A percentile compares a stretch with the other conserved stretches of the same genome.
Conservation (phyloP, 37 sponge, comb jelly and placozoan species). For the Haliclona indistincta region DNA sequence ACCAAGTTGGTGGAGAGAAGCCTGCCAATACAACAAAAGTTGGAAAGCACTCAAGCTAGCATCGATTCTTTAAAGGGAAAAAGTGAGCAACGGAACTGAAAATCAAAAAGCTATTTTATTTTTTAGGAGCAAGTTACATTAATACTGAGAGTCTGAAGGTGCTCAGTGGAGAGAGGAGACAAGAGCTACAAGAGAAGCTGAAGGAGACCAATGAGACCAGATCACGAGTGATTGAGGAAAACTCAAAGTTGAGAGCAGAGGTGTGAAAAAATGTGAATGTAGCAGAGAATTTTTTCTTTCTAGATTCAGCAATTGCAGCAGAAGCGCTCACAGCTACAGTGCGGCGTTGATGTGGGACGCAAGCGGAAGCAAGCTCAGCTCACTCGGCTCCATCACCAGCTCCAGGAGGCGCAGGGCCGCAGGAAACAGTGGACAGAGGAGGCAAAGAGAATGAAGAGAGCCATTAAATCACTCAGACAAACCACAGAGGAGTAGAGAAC, state of each 20-base stretch:
- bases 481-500: conserved; percentile 33
- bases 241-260: neutral
- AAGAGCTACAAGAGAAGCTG: conserved; percentile 18
- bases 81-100: too few relatives aligned
- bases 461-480: conserved; percentile 5
- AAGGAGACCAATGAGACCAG: conserved; percentile 1
- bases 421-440: conserved; percentile 37
- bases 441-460: neutral
- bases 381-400: conserved; percentile 23
- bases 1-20: too few relatives aligned
- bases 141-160: conserved; percentile 11
- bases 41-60: too few relatives aligned
- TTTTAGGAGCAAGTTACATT: conserved; percentile 15
- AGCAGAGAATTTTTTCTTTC: neutral
- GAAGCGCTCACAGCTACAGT: neutral
- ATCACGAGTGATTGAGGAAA: conserved; percentile 15
- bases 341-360: neutral
- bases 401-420: conserved; percentile 36
- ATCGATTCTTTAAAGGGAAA: too few relatives aligned
- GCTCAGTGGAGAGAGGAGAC: conserved; percentile 26
- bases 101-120: too few relatives aligned
- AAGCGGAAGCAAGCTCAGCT: conserved; percentile 35
- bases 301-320: neutral
- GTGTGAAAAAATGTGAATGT: conserved; percentile 3
- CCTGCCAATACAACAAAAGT: too few relatives aligned